Base-by-base conservation (phyloP, 2,888 invertebrate species). In the Drosophila diplacantha region DNA sequence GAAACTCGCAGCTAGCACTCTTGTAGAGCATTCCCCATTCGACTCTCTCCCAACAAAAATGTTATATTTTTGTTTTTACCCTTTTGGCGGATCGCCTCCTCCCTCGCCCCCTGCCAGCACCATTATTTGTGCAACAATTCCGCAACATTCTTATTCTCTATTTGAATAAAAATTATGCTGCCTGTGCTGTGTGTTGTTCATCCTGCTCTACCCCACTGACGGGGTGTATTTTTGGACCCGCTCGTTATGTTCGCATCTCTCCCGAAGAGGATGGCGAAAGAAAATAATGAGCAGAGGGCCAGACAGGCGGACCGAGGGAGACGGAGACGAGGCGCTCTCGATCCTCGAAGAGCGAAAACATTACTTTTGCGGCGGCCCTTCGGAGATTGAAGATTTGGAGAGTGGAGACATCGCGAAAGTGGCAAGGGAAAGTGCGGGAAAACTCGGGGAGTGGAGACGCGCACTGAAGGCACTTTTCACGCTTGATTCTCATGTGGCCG, bases 401-500 rank as follows among this genome's bases (percentile, higher is more conserved):
- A 64, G 39, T 68, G 35, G 62, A 53, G 51, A 53, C 46, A 43
- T 66, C 24, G 35, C 18, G 31, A 18, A 26, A 24, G 37, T 31
- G 35, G 31, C 41, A 16, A 32, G 18, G 44, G 12, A 29, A 29
- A 29, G 14, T 44, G 14, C 29, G 3, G 31, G 31, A 34, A 44
- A 47, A 29, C 20, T 12, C 31, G 20, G 24, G 31, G 29, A 9
- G 39, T 32, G 22, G 49, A 16, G 41, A 34, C 12, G 43, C 2
- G 14, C 14, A 31, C 8, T 5, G 29, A 46, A 24, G 44, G 53
- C 60, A 73, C 84, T 68, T 77, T 84, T 82, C 69, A 79, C 81
- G 83, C 81, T 72, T 76, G 72, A 79, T 79, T 82, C 82, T 80
- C 75, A 67, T 77, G 63, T 51, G 77, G 46, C 83, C 72, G 79